Conservation (phyloP, 2,888 invertebrate species). For the Caenorhabditis becei region DNA sequence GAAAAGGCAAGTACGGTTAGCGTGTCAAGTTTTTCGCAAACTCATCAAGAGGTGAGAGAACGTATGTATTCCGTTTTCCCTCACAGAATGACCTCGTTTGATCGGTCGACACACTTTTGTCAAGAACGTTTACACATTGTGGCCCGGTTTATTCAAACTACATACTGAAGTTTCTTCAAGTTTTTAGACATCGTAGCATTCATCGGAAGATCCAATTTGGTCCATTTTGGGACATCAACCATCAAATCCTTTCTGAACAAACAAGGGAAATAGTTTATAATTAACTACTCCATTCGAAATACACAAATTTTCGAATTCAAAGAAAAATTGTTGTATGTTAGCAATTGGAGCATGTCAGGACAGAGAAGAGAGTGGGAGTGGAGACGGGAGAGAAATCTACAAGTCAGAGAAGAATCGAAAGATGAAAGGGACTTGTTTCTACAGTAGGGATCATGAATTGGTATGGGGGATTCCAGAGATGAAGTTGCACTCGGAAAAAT, state of each 20-base stretch:
- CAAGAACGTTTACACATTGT: constrained; percentile 47
- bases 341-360: neutral
- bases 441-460: no score
- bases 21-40: constrained; percentile 49
- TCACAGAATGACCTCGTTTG: constrained; percentile 57
- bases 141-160: constrained; percentile 29
- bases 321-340: neutral
- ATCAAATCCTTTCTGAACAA: neutral
- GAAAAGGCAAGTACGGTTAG: constrained; percentile 11
- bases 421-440: neutral
- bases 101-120: constrained; percentile 60
- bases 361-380: neutral
- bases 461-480: no score
- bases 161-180: constrained; percentile 23
- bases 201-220: no score
- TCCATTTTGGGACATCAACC: no score
- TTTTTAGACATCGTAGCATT: no score
- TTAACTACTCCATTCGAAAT: neutral
- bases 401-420: neutral
- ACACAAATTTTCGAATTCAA: no score
- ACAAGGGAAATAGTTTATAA: no score
- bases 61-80: constrained; percentile 56
- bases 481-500: no score
- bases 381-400: neutral
- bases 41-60: constrained; percentile 59